Conservation (phyloP, 2,113 vertebrate species). For the Myotis yumanensis region DNA sequence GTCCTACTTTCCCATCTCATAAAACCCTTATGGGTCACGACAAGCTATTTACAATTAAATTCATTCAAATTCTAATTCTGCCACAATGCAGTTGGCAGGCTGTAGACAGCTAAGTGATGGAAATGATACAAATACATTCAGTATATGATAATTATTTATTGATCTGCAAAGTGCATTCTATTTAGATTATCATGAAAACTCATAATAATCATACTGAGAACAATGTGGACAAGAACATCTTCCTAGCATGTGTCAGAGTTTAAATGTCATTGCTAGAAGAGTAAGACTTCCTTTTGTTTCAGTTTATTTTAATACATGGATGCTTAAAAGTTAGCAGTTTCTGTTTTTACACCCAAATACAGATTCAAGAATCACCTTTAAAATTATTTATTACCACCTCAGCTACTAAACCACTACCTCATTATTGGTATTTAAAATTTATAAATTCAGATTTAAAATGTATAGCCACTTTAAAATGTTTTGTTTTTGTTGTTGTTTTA, state of each 20-base stretch:
- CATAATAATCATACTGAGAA: not conserved
- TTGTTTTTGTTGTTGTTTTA: not conserved
- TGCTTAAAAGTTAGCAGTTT: slow-evolving; percentile 22
- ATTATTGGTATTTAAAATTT: not conserved
- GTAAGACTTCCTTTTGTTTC: not conserved
- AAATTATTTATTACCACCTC: not conserved
- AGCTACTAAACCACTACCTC: not conserved
- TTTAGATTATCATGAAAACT: slow-evolving; percentile 8
- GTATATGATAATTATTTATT: slow-evolving; percentile 67
- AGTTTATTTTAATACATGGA: not conserved
- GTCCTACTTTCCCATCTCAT: not conserved
- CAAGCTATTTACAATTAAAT: slow-evolving; percentile 48
- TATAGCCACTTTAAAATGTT: not conserved
- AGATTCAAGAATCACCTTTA: slow-evolving; percentile 21
- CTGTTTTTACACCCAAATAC: not conserved
- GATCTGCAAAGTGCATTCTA: slow-evolving; percentile 48
- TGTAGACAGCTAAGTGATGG: slow-evolving; percentile 2
- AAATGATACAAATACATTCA: slow-evolving; percentile 40
- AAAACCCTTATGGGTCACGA: slow-evolving; percentile 36
- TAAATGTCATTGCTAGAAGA: not conserved
- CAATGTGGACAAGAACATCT: not conserved
- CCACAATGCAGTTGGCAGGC: slow-evolving; percentile 52
- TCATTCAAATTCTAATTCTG: slow-evolving; percentile 36
- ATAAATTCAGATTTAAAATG: slow-evolving; percentile 1
- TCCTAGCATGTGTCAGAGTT: not conserved